Evolutionary conservation across 2,888 invertebrate genomes (phyloP), one percentile per base, ranked within the genome.

Genomic region (Odontothrips loti): DNA sequence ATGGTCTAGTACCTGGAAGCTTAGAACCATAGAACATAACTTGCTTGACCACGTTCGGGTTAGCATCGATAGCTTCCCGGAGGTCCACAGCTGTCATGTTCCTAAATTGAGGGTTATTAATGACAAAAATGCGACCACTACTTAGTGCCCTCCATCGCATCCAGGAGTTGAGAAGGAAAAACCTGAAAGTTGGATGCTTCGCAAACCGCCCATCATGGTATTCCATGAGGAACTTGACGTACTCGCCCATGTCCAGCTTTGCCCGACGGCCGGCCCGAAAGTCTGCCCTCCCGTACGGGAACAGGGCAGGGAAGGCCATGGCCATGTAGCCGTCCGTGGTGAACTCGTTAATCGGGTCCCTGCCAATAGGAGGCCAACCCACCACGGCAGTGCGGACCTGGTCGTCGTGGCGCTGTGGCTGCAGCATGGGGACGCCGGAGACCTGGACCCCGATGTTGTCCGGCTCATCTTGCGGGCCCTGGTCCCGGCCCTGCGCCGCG

Each of bases 281-380:
- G 78, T 83, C 83, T 27, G 81, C 82, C 20, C 43, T 78, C 9
- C 82, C 83, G 11, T 51, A 58, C 17, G 82, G 83, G 63, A 83
- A 82, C 6, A 82, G 80, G 23, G 80, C 23, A 11, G 82, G 83
- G 58, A 83, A 83, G n/a, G 82, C 82, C 80, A 75, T 79, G 6
- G 68, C 78, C 23, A 81, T 78, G 58, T 79, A 81, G 4, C 82
- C 82, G 20, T 78, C 81, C n/a, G 47, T 82, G 23, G 47, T 82
- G 58, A 82, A 82, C 51, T 82, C 82, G 23, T 80, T 81, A 4
- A 81, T 58, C 1, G 82, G 80, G 34, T 80, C 47, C 10, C 4
- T 10, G 3, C 47, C 27, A 58, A 81, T 23, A 6, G n/a, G 6
- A 9, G 81, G 81, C 79, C 81, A 81, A 23, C 58, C 58, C 43